These are phyloP conservation scores for Hydrotaea diabolus DNA, from an alignment of 2,888 invertebrate genomes.

Conservation along the genomic window DNA sequence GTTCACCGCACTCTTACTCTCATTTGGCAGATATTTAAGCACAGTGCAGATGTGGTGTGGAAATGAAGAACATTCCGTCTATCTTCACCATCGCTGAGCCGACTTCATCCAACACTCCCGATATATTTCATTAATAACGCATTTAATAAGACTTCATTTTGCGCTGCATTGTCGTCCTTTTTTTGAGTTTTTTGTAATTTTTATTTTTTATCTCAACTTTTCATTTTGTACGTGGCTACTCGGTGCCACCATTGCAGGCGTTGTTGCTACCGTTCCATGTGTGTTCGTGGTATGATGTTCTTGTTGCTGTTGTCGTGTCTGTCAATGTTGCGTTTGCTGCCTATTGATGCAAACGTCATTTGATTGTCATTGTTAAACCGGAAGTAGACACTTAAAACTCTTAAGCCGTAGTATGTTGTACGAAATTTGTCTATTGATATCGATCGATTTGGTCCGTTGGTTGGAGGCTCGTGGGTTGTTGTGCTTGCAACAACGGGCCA, in stretches of 20 bases:
- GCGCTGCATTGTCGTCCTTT: background rate
- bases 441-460: slow-evolving; percentile 45
- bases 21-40: too few species aligned
- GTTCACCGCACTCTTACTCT: too few species aligned
- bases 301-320: background rate
- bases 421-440: slow-evolving; percentile 61
- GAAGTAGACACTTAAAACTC: slow-evolving; percentile 66
- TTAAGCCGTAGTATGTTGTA: slow-evolving; percentile 55
- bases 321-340: slow-evolving; percentile 73
- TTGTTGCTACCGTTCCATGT: background rate
- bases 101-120: background rate
- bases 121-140: background rate
- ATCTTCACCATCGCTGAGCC: background rate
- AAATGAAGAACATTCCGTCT: background rate
- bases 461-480: slow-evolving; percentile 42
- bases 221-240: background rate
- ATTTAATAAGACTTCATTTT: background rate
- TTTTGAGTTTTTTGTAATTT: background rate
- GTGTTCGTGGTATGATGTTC: background rate
- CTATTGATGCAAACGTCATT: slow-evolving; percentile 79
- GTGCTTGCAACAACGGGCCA: slow-evolving; percentile 28
- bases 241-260: background rate
- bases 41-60: background rate
- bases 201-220: slow-evolving; percentile 19
- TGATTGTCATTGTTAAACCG: slow-evolving; percentile 75